Evolutionary conservation across 1,140 invertebrate genomes (phyloP).

Genomic region (Euglossa dilemma): DNA sequence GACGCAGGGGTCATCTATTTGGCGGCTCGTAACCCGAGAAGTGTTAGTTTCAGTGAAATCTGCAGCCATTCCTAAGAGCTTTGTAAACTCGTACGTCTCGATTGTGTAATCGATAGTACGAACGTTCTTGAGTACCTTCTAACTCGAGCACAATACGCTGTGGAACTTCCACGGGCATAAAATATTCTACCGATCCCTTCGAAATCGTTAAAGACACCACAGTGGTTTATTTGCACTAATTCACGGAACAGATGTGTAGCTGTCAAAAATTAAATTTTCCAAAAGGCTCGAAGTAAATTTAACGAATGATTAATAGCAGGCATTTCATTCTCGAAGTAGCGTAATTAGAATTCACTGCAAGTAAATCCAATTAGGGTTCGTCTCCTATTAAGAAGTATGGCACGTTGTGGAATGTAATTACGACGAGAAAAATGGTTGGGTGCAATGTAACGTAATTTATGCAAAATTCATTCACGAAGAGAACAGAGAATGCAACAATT

Average conservation of each 20-base stretch:
- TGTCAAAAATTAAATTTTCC: too few relatives aligned
- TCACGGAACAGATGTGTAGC: too few relatives aligned
- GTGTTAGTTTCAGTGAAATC: neutral
- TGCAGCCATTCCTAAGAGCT: neutral
- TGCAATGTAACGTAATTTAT: neutral
- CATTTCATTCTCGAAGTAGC: neutral
- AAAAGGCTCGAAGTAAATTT: too few relatives aligned
- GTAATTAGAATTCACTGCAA: neutral
- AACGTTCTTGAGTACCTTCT: neutral
- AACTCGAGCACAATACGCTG: neutral
- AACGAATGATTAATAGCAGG: neutral
- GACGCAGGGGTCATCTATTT: neutral
- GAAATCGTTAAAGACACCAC: neutral
- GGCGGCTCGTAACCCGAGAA: neutral
- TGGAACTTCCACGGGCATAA: neutral
- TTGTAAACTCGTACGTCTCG: slow-evolving; percentile 17
- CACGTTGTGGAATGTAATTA: neutral
- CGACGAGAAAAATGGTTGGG: neutral
- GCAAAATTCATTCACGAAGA: too few relatives aligned
- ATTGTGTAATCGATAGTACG: slow-evolving; percentile 3
- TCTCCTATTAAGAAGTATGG: neutral
- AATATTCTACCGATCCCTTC: neutral
- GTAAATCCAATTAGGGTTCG: neutral
- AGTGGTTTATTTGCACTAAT: too few relatives aligned
- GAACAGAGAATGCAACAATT: too few relatives aligned